These are phyloP conservation scores for Chaetodon trifasciatus DNA, from an alignment of 2,797 vertebrate species.

Conservation along the genomic window DNA sequence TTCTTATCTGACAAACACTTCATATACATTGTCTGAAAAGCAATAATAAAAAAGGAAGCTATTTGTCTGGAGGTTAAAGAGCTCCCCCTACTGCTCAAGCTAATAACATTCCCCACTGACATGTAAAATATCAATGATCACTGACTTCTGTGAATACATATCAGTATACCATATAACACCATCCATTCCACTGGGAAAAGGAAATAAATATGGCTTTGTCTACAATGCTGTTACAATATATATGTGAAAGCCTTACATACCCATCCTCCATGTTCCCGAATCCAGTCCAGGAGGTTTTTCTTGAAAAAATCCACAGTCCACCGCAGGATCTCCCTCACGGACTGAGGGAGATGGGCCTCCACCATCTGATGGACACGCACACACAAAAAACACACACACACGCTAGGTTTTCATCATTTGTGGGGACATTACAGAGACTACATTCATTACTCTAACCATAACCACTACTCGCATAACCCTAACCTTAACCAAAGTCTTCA, in stretches of 20 bases:
- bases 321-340: slow-evolving; percentile 66
- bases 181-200: neutral
- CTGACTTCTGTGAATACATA: neutral
- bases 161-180: neutral
- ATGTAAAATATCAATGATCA: neutral
- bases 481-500: too few species aligned
- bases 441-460: too few species aligned
- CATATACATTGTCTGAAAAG: neutral
- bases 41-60: neutral
- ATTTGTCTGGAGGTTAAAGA: neutral
- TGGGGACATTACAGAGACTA: too few species aligned
- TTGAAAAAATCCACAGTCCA: slow-evolving; percentile 76
- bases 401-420: neutral
- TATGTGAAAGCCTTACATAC: slow-evolving; percentile 50
- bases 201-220: neutral
- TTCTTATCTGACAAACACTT: too few species aligned
- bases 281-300: slow-evolving; percentile 74
- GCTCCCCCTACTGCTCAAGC: neutral
- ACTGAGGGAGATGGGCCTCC: slow-evolving; percentile 59
- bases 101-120: neutral
- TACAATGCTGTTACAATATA: neutral
- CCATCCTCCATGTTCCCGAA: slow-evolving; percentile 80
- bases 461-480: too few species aligned
- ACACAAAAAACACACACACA: neutral
- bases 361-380: slow-evolving; percentile 67